Percentiles rank a stretch among this genome's conserved stretches.
These are phyloP conservation scores for Nymphalis polychloros DNA, from an alignment of 2,888 invertebrate genomes.

Conservation along the genomic window DNA sequence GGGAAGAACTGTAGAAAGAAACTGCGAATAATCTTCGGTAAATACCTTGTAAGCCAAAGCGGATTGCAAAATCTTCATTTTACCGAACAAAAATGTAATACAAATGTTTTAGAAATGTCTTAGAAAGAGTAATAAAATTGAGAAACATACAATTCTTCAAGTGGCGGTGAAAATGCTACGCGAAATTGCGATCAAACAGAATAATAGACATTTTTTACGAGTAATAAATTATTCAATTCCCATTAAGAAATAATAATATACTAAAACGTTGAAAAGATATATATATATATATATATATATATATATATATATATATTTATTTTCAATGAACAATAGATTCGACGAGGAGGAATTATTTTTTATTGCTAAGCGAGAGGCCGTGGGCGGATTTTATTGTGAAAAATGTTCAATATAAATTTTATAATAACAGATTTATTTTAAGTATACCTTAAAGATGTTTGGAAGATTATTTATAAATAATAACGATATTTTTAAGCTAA, in stretches of 20 bases:
- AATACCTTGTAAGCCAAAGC: no score
- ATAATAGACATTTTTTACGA: not conserved
- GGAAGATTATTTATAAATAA: not conserved
- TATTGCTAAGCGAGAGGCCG: constrained; percentile 1
- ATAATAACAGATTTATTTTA: constrained; percentile 9
- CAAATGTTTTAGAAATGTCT: no score
- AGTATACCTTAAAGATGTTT: not conserved
- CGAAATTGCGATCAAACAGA: not conserved
- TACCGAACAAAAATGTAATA: no score
- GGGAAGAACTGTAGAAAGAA: no score
- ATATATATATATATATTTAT: no score
- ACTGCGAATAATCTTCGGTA: no score
- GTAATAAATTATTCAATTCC: not conserved
- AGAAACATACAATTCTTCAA: no score
- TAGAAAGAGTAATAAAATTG: no score
- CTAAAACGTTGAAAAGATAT: not conserved
- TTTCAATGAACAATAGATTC: constrained; percentile 7
- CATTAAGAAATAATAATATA: not conserved
- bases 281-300: no score
- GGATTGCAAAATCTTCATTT: no score
- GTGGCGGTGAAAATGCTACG: no score
- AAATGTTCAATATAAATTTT: constrained; percentile 1
- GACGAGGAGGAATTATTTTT: not conserved
- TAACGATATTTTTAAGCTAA: not conserved
- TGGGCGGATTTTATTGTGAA: not conserved